Evolutionary conservation across 2,113 vertebrate species (phyloP), one percentile per base, ranked within the genome.

Genomic region (Myrmecophaga tridactyla): DNA sequence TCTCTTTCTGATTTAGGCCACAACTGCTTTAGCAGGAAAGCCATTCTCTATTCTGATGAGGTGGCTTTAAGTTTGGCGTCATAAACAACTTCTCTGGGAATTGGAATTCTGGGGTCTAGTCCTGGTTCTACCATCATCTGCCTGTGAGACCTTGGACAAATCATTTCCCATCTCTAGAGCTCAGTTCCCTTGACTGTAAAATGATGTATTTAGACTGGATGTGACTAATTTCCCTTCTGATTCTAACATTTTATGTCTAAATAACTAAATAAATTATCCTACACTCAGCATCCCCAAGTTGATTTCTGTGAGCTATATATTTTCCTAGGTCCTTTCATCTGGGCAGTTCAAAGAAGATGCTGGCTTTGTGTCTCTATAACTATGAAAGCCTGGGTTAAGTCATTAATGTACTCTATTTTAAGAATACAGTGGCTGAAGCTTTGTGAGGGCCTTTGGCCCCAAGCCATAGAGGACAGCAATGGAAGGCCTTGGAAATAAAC

Each of bases 191-290:
- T 21, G 48, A 69, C 46, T 82, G 39, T 48, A 86, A 87, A 95
- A 75, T 70, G 27, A 95, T 92, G 63, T 48, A 46, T 77, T 85
- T 81, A 53, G 7, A 86, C 36, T 70, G 80, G 41, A 39, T 91
- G 8, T 94, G 86, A 90, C 48, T 72, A 51, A 82, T 73, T 95
- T 90, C 36, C 89, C 73, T 87, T 96, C 72, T 58, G 13, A 46
- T 51, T 83, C 87, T 82, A 84, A 83, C 43, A 75, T 41, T 23
- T 46, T n/a, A 4, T 31, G 60, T 78, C 39, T 56, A 62, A 86
- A 75, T 58, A 20, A 83, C 80, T 63, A 70, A 76, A 56, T 65
- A 31, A 80, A n/a, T 8, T 41, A 65, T 63, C 53, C 41, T 2
- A 15, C 36, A 82, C 56, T 75, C 13, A 36, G 15, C 34, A 81